Percentiles rank a stretch among this genome's conserved stretches.
Evolutionary conservation across 2,888 invertebrate genomes (phyloP).

Genomic region (Elaeidobius kamerunicus): DNA sequence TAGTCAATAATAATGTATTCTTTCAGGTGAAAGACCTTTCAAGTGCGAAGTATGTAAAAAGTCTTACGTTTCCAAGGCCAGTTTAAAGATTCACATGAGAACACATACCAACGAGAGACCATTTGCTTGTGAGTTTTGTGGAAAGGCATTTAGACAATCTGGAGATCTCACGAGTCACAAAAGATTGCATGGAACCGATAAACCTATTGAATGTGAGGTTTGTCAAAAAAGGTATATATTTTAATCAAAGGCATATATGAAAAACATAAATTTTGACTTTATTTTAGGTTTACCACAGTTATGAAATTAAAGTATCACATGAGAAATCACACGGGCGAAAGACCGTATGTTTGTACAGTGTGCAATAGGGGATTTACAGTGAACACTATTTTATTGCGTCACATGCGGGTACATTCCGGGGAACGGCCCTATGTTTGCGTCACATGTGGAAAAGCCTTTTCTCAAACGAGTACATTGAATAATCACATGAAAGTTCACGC

Average conservation of each 20-base stretch:
- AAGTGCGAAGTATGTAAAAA: slow-evolving; percentile 50
- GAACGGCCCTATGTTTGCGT: slow-evolving; percentile 51
- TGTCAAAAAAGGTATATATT: slow-evolving; percentile 47
- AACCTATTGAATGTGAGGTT: slow-evolving; percentile 50
- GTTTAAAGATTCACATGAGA: slow-evolving; percentile 51
- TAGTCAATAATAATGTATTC: no score
- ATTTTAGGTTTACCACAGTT: slow-evolving; percentile 48
- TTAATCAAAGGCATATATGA: neutral
- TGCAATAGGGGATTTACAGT: slow-evolving; percentile 51
- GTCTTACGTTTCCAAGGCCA: slow-evolving; percentile 50
- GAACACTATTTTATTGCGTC: slow-evolving; percentile 49
- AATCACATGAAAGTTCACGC: slow-evolving; percentile 50
- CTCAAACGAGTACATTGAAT: slow-evolving; percentile 50
- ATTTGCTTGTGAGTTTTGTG: slow-evolving; percentile 50
- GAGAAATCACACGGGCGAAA: slow-evolving; percentile 51
- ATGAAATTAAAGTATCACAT: slow-evolving; percentile 52
- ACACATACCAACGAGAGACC: slow-evolving; percentile 52
- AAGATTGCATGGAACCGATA: slow-evolving; percentile 50
- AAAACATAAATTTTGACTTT: neutral
- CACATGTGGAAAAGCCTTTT: slow-evolving; percentile 50
- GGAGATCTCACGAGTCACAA: slow-evolving; percentile 51
- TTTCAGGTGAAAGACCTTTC: slow-evolving; percentile 49
- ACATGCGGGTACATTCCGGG: slow-evolving; percentile 51
- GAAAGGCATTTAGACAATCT: slow-evolving; percentile 50
- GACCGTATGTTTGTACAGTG: slow-evolving; percentile 49